Evolutionary conservation across 2,888 invertebrate species (phyloP), one percentile per base, ranked within the genome.

Genomic region (Microchrysa polita): DNA sequence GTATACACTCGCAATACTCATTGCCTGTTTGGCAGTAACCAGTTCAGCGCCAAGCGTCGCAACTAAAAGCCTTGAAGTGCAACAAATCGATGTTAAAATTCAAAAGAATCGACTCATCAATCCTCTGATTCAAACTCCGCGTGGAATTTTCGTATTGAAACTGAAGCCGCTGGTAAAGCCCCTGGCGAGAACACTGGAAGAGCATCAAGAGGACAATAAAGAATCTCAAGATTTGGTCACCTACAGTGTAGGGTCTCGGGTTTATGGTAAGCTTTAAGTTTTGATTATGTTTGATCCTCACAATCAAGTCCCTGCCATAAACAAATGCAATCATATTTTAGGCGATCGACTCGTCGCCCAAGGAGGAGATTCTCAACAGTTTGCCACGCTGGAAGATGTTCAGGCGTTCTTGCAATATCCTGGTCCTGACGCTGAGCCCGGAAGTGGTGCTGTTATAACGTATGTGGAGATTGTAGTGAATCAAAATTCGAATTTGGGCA

Each of bases 131-230:
- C 27, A 34, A 7, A 34, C 27, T 34, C 27, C 27, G 7, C 27
- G 27, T 34, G 27, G 27, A 5, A 2, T 34, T 5, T 34, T 34
- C 27, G 27, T 34, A 34, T 34, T 34, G 27, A 34, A 34, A 34
- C 7, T 34, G 27, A 34, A 34, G 7, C 27, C 27, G 4, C 4
- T 34, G 27, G 76, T 61, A 81, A 75, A 34, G 80, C 77, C 0
- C 81, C 83, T 0, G 75, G 60, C 55, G 82, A 83, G 52, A 10
- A 10, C 52, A 4, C n/a, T 16, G 5, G 52, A 52, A 5, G 14
- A 14, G 5, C n/a, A 5, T 16, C n/a, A 52, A 52, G 52, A 52
- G 5, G 16, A 5, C 12, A 4, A 52, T 5, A 5, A 14, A 10
- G 52, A 14, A 16, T 10, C 5, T 16, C 14, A 16, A 5, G 52